phyloP scores from a whole-genome alignment of 1,140 invertebrate genomes.

The Phymorhynchus buccinoides region DNA sequence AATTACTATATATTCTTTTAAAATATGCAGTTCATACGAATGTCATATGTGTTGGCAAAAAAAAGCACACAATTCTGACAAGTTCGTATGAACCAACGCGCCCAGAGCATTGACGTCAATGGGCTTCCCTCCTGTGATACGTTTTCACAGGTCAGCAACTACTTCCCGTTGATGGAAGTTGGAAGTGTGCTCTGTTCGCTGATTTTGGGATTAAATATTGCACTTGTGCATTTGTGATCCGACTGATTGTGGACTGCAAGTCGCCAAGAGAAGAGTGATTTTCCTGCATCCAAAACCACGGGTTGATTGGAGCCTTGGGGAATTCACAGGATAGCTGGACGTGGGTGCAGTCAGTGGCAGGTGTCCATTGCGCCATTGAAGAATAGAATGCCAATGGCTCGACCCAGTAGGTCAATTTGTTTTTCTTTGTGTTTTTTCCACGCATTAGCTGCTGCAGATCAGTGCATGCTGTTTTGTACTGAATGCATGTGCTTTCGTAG shows the following conservation, averaged over 20 bases:
- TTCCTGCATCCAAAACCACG: conserved; percentile 9
- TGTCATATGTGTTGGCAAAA: background rate
- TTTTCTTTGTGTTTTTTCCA: background rate
- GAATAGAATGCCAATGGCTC: conserved; percentile 44
- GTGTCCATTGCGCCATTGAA: conserved; percentile 38
- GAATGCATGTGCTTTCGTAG: background rate
- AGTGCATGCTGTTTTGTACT: background rate
- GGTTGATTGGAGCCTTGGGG: conserved; percentile 15
- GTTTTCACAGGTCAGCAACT: conserved; percentile 43
- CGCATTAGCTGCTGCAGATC: background rate
- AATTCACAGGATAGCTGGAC: conserved; percentile 26
- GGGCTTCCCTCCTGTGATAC: conserved; percentile 58
- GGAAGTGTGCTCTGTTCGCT: background rate
- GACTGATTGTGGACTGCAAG: background rate
- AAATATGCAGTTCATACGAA: background rate
- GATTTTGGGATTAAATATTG: conserved; percentile 12
- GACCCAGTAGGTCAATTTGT: conserved; percentile 42
- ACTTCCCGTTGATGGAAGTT: conserved; percentile 40
- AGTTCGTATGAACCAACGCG: background rate
- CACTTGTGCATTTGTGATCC: conserved; percentile 26
- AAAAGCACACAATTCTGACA: background rate
- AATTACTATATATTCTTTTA: background rate
- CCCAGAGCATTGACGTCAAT: conserved; percentile 56
- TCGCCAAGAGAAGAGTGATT: background rate
- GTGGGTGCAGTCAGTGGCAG: conserved; percentile 26